These are phyloP conservation scores for Heliocidaris erythrogramma DNA, from an alignment of 35 echinoderm and acorn worm species.

Conservation along the genomic window DNA sequence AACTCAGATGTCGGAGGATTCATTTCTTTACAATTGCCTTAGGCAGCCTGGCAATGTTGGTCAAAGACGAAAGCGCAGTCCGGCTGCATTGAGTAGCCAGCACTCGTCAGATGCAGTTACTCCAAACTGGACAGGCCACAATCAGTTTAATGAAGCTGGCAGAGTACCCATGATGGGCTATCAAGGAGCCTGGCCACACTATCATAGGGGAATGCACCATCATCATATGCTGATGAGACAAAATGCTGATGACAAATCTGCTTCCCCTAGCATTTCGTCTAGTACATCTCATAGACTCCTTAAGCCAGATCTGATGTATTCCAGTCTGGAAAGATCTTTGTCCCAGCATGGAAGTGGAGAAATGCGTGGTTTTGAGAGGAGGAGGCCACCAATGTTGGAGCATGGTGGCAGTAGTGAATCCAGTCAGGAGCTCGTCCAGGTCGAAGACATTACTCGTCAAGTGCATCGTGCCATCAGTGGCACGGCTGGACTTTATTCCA, in stretches of 20 bases:
- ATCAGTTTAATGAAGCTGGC: slow-evolving; percentile 20
- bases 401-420: slow-evolving; percentile 67
- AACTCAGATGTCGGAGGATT: slow-evolving; percentile 64
- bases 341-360: slow-evolving; percentile 49
- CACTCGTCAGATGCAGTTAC: slow-evolving; percentile 51
- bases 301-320: slow-evolving; percentile 50
- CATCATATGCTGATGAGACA: slow-evolving; percentile 50
- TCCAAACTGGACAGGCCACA: slow-evolving; percentile 1
- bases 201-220: slow-evolving; percentile 31
- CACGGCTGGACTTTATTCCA: slow-evolving; percentile 65
- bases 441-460: slow-evolving; percentile 92
- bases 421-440: slow-evolving; percentile 86
- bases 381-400: slow-evolving; percentile 25
- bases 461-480: slow-evolving; percentile 79
- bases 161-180: slow-evolving; percentile 13
- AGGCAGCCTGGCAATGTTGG: slow-evolving; percentile 25
- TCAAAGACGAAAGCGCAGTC: slow-evolving; percentile 28
- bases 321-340: slow-evolving; percentile 29
- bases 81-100: slow-evolving; percentile 42
- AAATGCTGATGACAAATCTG: slow-evolving; percentile 54
- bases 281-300: slow-evolving; percentile 45
- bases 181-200: slow-evolving; percentile 29
- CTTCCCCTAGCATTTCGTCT: slow-evolving; percentile 56
- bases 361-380: slow-evolving; percentile 51
- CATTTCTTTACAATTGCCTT: slow-evolving; percentile 69